A percentile compares a stretch with the other conserved stretches of the same genome.
Evolutionary conservation across 2,888 invertebrate genomes (phyloP).

Genomic region (Dascillus cervinus): DNA sequence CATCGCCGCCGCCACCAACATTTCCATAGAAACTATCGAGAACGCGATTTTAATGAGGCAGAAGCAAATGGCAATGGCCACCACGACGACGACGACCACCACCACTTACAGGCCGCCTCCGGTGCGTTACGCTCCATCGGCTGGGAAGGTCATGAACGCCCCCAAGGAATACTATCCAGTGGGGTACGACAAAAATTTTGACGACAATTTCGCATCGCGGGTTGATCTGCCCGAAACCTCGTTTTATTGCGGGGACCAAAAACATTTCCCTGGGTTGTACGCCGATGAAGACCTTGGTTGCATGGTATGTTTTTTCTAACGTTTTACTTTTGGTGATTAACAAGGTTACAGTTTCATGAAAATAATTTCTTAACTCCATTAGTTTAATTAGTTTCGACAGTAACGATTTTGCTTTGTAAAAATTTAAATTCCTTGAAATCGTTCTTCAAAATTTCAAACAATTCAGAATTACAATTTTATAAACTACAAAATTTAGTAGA

Average conservation of each 20-base stretch:
- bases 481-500: too few relatives aligned
- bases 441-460: too few relatives aligned
- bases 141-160: conserved; percentile 74
- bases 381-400: too few relatives aligned
- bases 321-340: too few relatives aligned
- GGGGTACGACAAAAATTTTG: conserved; percentile 82
- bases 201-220: conserved; percentile 77
- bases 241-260: conserved; percentile 82
- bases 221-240: conserved; percentile 77
- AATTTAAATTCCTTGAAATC: too few relatives aligned
- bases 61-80: conserved; percentile 60
- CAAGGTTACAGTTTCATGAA: too few relatives aligned
- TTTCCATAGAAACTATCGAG: conserved; percentile 70
- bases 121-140: conserved; percentile 39
- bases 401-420: too few relatives aligned
- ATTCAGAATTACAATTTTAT: too few relatives aligned
- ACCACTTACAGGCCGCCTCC: conserved; percentile 41
- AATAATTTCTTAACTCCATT: too few relatives aligned
- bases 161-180: conserved; percentile 84
- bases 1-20: conserved; percentile 58
- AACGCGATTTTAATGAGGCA: conserved; percentile 65
- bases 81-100: conserved; percentile 48
- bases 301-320: too few relatives aligned
- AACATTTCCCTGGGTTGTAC: conserved; percentile 83
- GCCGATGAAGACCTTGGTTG: conserved; percentile 83